These are phyloP conservation scores for Tetragnatha montana DNA, from an alignment of 2,888 invertebrate species.

Conservation along the genomic window DNA sequence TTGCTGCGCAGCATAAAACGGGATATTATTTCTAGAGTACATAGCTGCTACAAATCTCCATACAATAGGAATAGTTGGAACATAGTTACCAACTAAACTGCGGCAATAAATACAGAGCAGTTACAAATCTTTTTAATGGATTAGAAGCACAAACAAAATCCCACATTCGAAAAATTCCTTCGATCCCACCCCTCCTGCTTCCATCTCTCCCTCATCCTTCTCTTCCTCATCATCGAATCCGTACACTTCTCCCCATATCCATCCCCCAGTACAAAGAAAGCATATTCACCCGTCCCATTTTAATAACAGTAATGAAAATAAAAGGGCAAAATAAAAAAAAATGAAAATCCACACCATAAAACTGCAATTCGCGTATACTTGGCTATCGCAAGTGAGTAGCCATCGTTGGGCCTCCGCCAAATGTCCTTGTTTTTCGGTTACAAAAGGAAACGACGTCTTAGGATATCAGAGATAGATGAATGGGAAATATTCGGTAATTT, in stretches of 20 bases:
- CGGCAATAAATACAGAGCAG: too few relatives aligned
- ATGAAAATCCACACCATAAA: not conserved
- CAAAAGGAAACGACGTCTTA: slow-evolving; percentile 39
- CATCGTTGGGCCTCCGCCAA: slow-evolving; percentile 49
- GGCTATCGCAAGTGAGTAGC: not conserved
- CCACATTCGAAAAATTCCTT: not conserved
- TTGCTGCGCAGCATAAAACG: too few relatives aligned
- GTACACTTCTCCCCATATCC: not conserved
- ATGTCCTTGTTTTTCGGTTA: slow-evolving; percentile 46
- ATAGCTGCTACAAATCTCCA: too few relatives aligned
- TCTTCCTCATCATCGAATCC: not conserved
- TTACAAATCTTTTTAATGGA: not conserved
- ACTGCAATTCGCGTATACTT: not conserved
- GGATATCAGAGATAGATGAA: slow-evolving; percentile 41
- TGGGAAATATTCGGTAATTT: slow-evolving; percentile 47
- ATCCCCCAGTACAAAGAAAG: not conserved
- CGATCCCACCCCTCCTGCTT: not conserved
- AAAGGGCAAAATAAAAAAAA: not conserved
- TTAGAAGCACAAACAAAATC: not conserved
- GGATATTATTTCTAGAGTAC: too few relatives aligned
- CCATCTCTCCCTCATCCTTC: not conserved
- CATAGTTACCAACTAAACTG: too few relatives aligned
- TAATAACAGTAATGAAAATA: slow-evolving; percentile 62
- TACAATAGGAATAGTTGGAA: too few relatives aligned
- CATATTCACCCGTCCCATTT: slow-evolving; percentile 25